Evolutionary conservation across 2,888 invertebrate genomes (phyloP), one percentile per base, ranked within the genome.

Genomic region (Chymomyza procnemis): DNA sequence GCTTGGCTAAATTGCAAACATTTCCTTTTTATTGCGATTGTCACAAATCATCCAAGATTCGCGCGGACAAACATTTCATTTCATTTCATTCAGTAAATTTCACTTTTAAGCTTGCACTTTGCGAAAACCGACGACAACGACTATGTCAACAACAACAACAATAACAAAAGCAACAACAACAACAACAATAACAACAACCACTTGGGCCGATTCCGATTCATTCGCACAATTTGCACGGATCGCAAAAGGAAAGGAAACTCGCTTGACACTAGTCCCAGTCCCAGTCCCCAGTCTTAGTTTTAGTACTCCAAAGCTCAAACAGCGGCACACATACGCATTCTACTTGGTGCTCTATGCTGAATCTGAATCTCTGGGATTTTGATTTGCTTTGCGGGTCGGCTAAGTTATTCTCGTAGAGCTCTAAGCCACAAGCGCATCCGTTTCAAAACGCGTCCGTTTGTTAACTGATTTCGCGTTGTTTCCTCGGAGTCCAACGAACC

Each of bases 381-480:
- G 16, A 1, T 50, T 18, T 50, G 50, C 50, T 16, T 47, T n/a
- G 1, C 1, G 3, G 4, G 47, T 16, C 4, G 14, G 16, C 8
- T 50, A 9, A 9, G 1, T 12, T 16, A 16, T 50, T 16, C 19
- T 50, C 19, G 3, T n/a, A n/a, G 3, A 16, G 50, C 16, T 50
- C 19, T 58, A 30, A 19, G 34, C 64, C 64, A 34, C 41, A 41
- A 19, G 78, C 59, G 74, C 89, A 88, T 88, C 89, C 89, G 88
- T 86, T 88, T 81, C 85, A 81, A 80, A 80, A 84, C 83, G 82
- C 80, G 89, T 88, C 88, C 89, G 88, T 87, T 88, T 79, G 85
- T 87, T 88, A 89, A 89, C 89, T 89, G 88, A 89, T 84, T 89
- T 88, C 83, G 88, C 85, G 88, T 75, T 59, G 69, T 73, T 68